Evolutionary conservation across 2,113 vertebrate species (phyloP), one percentile per base, ranked within the genome.

Genomic region (Axis porcinus): DNA sequence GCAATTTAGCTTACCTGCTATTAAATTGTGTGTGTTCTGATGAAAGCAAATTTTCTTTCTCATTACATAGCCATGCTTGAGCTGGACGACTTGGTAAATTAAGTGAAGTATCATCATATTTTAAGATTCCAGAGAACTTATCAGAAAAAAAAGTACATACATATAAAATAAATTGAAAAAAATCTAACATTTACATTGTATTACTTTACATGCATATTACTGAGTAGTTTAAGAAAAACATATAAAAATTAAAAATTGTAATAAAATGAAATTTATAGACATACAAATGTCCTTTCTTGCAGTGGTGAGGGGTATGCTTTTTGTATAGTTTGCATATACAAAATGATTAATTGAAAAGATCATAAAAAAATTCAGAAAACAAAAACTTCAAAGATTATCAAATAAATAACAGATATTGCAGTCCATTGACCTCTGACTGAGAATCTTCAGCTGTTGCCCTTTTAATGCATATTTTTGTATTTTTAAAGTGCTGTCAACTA

Each of bases 331-430:
- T 19, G 64, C 89, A 97, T 96, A 83, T 83, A 98, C 28, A 97
- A 97, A 96, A 97, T 98, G 89, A 98, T 98, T 97, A 96, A 98
- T 84, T 89, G 60, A 76, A 98, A 97, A 97, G 92, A 98, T 98
- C 88, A 33, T 58, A 97, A 97, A 96, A 97, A 96, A 95, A 64
- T 74, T 89, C 52, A 95, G 86, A 96, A 98, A 97, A 96, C 85
- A 85, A 97, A 97, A 98, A 98, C 98, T 98, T 99, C 98, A 98
- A 99, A 99, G 98, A 98, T 99, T 98, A 98, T 98, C 97, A 98
- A 98, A 98, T 98, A 99, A 98, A 98, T 98, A 98, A 97, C 94
- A 98, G 98, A 98, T 97, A 98, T 95, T 98, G 90, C 47, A 96
- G 98, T 97, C 97, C 90, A n/a, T 90, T 96, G 98, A 98, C 98